Evolutionary conservation across 1,140 invertebrate genomes (phyloP).

Genomic region (Cydia amplana): DNA sequence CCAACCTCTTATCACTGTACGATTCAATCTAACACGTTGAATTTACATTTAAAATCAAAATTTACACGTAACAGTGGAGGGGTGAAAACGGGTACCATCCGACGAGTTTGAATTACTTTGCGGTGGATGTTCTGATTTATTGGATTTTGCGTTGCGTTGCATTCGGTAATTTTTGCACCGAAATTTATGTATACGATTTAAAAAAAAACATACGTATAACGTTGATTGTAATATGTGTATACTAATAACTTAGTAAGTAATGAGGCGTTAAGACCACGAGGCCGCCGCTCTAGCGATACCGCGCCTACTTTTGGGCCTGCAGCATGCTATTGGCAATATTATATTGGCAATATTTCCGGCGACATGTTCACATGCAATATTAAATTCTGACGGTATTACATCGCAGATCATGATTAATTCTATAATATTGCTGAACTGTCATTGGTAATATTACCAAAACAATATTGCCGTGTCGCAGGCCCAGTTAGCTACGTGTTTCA

Average conservation of each 20-base stretch:
- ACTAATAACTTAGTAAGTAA: constrained; percentile 69
- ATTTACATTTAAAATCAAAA: constrained; percentile 49
- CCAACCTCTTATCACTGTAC: constrained; percentile 78
- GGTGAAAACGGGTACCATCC: constrained; percentile 70
- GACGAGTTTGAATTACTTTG: constrained; percentile 35
- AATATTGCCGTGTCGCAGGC: constrained; percentile 11
- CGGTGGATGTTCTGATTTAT: constrained; percentile 19
- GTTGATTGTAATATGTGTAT: constrained; percentile 79
- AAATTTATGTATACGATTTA: constrained; percentile 77
- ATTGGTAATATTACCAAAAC: not conserved
- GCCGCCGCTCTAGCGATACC: constrained; percentile 28
- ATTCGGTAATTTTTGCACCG: constrained; percentile 67
- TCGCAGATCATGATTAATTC: constrained; percentile 4
- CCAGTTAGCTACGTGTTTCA: constrained; percentile 54
- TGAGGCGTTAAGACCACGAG: constrained; percentile 46
- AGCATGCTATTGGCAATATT: not conserved
- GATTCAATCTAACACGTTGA: constrained; percentile 51
- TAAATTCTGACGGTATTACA: not conserved
- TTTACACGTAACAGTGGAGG: constrained; percentile 73
- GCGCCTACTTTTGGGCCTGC: constrained; percentile 21
- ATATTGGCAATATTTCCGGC: not conserved
- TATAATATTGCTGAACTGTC: constrained; percentile 2
- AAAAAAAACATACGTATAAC: constrained; percentile 75
- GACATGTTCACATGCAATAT: constrained; percentile 6
- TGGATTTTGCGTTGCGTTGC: constrained; percentile 23